Percentiles rank a stretch among this genome's conserved stretches.
phyloP scores from a whole-genome alignment of 2,888 invertebrate species.

The Melitaea athalia region DNA sequence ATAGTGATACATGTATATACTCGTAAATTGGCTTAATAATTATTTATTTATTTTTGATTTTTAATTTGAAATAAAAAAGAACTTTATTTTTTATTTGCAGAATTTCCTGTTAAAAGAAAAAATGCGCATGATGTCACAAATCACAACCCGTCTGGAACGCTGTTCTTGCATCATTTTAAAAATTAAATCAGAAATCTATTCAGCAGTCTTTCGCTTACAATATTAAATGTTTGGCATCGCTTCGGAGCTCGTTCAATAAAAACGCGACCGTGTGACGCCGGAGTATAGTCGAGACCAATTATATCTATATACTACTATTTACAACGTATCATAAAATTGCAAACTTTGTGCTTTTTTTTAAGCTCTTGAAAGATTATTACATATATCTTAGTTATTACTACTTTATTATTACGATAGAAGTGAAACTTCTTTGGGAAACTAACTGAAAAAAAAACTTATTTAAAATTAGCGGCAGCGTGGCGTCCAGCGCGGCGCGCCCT shows the following conservation, averaged over 20 bases:
- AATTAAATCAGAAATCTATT: slow-evolving; percentile 23
- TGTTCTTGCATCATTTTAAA: neutral
- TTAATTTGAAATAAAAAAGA: too few species aligned
- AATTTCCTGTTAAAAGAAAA: neutral
- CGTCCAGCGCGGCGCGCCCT: too few species aligned
- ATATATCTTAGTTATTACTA: too few species aligned
- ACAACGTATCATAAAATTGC: neutral
- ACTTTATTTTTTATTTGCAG: neutral
- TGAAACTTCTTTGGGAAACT: too few species aligned
- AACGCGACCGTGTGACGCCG: slow-evolving; percentile 56
- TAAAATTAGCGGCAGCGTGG: too few species aligned
- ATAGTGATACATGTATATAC: too few species aligned
- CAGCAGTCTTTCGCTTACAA: slow-evolving; percentile 18
- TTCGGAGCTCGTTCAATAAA: slow-evolving; percentile 48
- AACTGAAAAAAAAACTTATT: too few species aligned
- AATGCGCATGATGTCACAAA: neutral
- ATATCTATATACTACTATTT: neutral
- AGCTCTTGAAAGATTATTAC: too few species aligned
- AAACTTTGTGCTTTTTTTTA: neutral
- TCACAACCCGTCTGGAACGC: neutral
- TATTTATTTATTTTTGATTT: too few species aligned
- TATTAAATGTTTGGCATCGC: slow-evolving; percentile 37
- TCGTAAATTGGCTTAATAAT: too few species aligned
- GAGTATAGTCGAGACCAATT: slow-evolving; percentile 25
- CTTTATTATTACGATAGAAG: too few species aligned